These are phyloP conservation scores for Ectemnius continuus DNA, from an alignment of 2,888 invertebrate species.

Conservation along the genomic window DNA sequence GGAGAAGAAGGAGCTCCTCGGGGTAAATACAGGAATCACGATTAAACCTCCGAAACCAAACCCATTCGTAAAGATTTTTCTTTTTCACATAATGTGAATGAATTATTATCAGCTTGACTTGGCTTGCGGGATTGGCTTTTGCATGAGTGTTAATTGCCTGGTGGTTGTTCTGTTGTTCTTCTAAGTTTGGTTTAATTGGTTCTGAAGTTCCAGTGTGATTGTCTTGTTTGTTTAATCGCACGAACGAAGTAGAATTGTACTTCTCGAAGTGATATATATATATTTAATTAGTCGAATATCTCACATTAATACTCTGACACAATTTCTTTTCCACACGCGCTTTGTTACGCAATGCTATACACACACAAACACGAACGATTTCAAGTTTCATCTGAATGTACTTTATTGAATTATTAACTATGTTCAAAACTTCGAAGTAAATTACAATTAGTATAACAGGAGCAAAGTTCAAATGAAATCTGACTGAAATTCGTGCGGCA, in stretches of 20 bases:
- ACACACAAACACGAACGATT: background rate
- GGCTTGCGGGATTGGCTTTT: constrained; percentile 59
- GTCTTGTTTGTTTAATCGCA: too few species aligned
- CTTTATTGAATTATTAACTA: too few species aligned
- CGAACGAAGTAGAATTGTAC: too few species aligned
- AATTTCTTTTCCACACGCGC: background rate
- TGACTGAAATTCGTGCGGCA: too few species aligned
- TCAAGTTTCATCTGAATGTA: background rate
- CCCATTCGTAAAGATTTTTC: constrained; percentile 77
- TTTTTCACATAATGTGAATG: constrained; percentile 61
- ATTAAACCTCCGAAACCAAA: constrained; percentile 77
- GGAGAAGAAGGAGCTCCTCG: constrained; percentile 77
- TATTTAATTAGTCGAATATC: too few species aligned
- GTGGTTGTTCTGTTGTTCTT: too few species aligned
- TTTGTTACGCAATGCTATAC: constrained; percentile 6
- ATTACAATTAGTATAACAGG: background rate
- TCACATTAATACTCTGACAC: background rate
- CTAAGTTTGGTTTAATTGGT: too few species aligned
- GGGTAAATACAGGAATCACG: constrained; percentile 77
- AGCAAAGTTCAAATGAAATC: too few species aligned
- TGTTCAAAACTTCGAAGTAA: too few species aligned
- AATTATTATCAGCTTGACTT: constrained; percentile 55
- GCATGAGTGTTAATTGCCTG: constrained; percentile 39
- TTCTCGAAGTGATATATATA: too few species aligned
- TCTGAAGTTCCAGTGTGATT: too few species aligned